Base-by-base conservation (phyloP, 2,113 vertebrate species). In the Oenanthe oenanthe region DNA sequence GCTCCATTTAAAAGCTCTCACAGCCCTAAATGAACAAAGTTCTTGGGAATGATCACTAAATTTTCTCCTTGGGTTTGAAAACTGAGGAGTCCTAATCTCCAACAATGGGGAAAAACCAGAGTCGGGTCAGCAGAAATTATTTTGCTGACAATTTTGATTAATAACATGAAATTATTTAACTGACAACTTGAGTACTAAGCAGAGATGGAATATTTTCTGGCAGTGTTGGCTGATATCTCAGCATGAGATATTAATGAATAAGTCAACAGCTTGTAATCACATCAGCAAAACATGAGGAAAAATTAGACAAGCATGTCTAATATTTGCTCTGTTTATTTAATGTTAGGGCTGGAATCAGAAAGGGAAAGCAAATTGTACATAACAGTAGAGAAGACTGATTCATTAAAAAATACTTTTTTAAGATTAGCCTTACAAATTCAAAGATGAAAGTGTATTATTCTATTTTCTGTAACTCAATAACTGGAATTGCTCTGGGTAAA, bases 291-390 rank as follows among this genome's bases (percentile, higher is more conserved):
- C 65, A 74, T 0, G 25, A 72, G 60, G 45, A 29, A 40, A 92
- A 92, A 78, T 74, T 22, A 78, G 60, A 80, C 63, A 92, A n/a
- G 73, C 56, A 32, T 56, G 56, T 28, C 60, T 73, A 94, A 86
- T 83, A 71, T 84, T 92, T 88, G 72, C 20, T 85, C 70, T 84
- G 36, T 88, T 95, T 86, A 63, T 93, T 80, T 86, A 74, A 50
- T 60, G 43, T 71, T 74, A 71, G 60, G 51, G 48, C 4, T 92
- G 86, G 48, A 57, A 84, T 74, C 43, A 84, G 62, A 96, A 63
- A 28, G 29, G 42, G 58, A 85, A 92, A 88, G n/a, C 48, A 83
- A 85, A 19, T 24, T 53, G 36, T 29, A 38, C 1, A 7, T 16
- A 73, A 50, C 43, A 54, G 26, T 5, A 63, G 29, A 34, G 79